Percentiles rank a stretch among this genome's conserved stretches.
These are phyloP conservation scores for Fopius arisanus DNA, from an alignment of 1,140 invertebrate species.

Conservation along the genomic window DNA sequence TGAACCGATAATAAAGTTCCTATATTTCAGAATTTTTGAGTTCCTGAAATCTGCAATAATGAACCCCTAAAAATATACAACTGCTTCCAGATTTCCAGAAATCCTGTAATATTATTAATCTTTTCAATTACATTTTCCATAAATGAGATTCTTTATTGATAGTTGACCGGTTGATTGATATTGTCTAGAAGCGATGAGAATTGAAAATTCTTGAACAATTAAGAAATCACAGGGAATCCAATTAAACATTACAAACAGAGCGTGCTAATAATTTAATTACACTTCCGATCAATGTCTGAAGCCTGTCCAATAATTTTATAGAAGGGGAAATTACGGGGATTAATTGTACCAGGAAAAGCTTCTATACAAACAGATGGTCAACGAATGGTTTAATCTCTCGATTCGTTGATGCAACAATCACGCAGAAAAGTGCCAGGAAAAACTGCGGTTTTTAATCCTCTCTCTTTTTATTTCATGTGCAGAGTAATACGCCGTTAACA, in stretches of 20 bases:
- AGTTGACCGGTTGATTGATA: not conserved
- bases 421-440: not conserved
- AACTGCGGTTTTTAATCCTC: not conserved
- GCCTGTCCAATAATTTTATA: not conserved
- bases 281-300: conserved; percentile 38
- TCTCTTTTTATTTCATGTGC: conserved; percentile 5
- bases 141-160: not conserved
- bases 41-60: too few species aligned
- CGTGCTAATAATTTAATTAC: conserved; percentile 53
- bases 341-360: not conserved
- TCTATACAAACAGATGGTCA: not conserved
- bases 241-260: conserved; percentile 62
- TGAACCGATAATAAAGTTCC: too few species aligned
- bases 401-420: not conserved
- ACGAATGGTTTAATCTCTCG: not conserved
- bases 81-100: too few species aligned
- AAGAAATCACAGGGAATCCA: conserved; percentile 33
- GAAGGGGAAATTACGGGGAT: not conserved
- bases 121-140: too few species aligned
- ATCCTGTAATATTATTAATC: too few species aligned
- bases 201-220: not conserved
- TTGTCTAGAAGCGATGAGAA: not conserved
- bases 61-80: too few species aligned
- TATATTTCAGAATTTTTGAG: too few species aligned
- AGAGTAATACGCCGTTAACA: conserved; percentile 49